Evolutionary conservation across 2,888 invertebrate genomes (phyloP).

Genomic region (Leucozona laternaria): DNA sequence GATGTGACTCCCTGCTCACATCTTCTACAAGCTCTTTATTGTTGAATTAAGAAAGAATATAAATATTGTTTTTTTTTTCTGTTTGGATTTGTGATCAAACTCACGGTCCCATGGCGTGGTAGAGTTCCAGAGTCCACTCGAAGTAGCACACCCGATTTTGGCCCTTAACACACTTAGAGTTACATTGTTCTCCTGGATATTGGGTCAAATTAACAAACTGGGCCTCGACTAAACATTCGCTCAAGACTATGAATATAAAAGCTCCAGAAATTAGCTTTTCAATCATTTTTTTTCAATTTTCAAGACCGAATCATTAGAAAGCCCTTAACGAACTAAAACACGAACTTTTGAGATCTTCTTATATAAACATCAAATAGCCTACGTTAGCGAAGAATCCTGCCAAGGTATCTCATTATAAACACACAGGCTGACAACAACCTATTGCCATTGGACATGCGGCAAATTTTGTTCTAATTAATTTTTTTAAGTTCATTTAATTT

Average conservation of each 20-base stretch:
- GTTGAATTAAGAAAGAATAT: constrained; percentile 5
- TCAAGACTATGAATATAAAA: background rate
- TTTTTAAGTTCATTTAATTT: background rate
- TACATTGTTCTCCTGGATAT: constrained; percentile 79
- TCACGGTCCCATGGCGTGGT: constrained; percentile 83
- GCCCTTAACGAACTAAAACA: background rate
- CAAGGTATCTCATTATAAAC: background rate
- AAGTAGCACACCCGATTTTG: constrained; percentile 82
- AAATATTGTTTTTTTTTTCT: background rate
- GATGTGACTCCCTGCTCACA: constrained; percentile 81
- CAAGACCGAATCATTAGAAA: background rate
- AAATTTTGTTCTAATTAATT: background rate
- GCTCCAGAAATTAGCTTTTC: background rate
- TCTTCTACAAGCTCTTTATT: constrained; percentile 83
- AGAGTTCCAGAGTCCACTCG: constrained; percentile 83
- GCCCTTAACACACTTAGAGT: constrained; percentile 76
- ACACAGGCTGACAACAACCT: background rate
- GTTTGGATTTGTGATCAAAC: constrained; percentile 65
- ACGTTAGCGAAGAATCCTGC: background rate
- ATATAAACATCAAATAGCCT: background rate
- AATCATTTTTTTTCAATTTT: background rate
- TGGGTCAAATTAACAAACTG: background rate
- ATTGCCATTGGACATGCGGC: background rate
- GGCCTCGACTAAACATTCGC: background rate
- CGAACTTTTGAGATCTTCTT: background rate